These are phyloP conservation scores for Lutjanus campechanus DNA, from an alignment of 2,797 vertebrate species.

Conservation along the genomic window DNA sequence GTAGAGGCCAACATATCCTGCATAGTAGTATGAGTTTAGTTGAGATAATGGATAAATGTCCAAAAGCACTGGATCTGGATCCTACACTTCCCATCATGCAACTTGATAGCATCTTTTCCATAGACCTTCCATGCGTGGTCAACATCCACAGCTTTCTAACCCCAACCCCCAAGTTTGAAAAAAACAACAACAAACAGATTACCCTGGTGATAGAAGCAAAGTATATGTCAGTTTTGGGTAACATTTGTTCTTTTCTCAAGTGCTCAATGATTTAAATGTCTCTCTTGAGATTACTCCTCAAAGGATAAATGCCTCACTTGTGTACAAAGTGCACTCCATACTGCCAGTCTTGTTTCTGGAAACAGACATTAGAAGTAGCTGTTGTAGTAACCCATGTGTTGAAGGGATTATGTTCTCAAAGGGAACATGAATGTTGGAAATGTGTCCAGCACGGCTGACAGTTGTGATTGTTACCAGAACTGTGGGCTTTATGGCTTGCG, in stretches of 20 bases:
- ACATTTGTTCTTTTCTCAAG: conserved; percentile 23
- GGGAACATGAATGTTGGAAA: conserved; percentile 46
- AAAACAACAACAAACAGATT: not conserved
- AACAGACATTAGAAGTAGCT: conserved; percentile 34
- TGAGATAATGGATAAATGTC: not conserved
- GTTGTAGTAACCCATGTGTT: conserved; percentile 23
- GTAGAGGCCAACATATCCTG: not conserved
- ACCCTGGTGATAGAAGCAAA: conserved; percentile 16
- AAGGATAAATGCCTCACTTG: conserved; percentile 25
- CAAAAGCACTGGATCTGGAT: not conserved
- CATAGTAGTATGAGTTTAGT: too few species aligned
- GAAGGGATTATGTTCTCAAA: conserved; percentile 46
- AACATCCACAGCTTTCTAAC: not conserved
- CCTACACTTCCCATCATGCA: not conserved
- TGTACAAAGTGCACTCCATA: conserved; percentile 20
- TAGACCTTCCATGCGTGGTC: not conserved
- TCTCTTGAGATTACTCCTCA: conserved; percentile 9
- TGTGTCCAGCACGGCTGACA: conserved; percentile 32
- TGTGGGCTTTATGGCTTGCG: conserved; percentile 38
- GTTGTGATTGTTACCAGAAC: conserved; percentile 42
- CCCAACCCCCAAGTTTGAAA: not conserved
- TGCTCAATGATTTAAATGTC: conserved; percentile 11
- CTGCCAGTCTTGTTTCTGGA: conserved; percentile 33
- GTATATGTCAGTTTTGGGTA: not conserved
- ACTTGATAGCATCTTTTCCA: not conserved